A percentile compares a stretch with the other conserved stretches of the same genome.
phyloP scores from a whole-genome alignment of 2,113 vertebrate genomes.

The Tinamus guttatus region DNA sequence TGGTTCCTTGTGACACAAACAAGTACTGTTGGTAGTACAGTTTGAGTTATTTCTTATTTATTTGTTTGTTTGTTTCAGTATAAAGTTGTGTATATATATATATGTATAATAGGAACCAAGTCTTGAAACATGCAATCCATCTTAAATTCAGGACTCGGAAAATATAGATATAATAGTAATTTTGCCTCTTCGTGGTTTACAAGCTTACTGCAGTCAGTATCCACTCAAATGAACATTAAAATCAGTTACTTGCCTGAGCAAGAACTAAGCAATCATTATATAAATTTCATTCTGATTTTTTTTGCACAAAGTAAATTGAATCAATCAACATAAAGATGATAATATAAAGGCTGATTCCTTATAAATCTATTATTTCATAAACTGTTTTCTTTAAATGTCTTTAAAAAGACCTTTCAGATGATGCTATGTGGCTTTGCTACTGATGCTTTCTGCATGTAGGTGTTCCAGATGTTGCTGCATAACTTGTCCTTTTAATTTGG shows the following conservation, averaged over 20 bases:
- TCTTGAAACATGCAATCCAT: background rate
- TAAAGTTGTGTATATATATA: no score
- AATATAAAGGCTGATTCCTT: no score
- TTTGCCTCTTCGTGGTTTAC: background rate
- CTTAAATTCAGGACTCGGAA: background rate
- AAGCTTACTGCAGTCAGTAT: background rate
- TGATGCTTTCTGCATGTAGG: background rate
- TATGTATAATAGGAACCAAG: background rate
- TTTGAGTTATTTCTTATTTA: background rate
- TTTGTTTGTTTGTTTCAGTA: no score
- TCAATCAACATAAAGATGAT: background rate
- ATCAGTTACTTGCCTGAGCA: background rate
- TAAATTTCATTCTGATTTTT: background rate
- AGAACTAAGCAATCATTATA: background rate
- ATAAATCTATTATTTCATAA: background rate
- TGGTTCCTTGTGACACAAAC: background rate
- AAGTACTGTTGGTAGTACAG: background rate
- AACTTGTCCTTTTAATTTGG: slow-evolving; percentile 33
- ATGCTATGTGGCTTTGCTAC: background rate
- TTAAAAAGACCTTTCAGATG: background rate
- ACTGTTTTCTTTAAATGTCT: background rate
- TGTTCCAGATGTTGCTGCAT: background rate
- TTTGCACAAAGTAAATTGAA: background rate
- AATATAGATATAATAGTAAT: background rate
- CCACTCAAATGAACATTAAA: background rate